Base-by-base conservation (phyloP, 1,140 invertebrate genomes). In the Anastatus disparis region DNA sequence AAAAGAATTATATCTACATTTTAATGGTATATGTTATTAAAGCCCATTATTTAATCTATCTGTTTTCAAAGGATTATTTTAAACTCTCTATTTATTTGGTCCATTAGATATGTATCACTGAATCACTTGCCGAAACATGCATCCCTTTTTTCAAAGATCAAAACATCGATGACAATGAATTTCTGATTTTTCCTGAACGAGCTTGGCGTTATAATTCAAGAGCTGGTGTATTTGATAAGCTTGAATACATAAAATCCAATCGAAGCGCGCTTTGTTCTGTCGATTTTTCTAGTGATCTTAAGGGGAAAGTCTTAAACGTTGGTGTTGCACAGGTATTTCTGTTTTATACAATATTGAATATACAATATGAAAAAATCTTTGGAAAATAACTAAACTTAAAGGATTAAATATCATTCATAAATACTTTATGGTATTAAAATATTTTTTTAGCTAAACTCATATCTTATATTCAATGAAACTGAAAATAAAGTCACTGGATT, bases 231-330 rank as follows among this genome's bases (percentile, higher is more conserved):
- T 80, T 80, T 44, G 72, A 76, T 15, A 52, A 71, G 3, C 55
- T 80, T 22, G 75, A 77, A 58, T 61, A 71, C 1, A 29, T 78
- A 3, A 76, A 61, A 26, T 38, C 38, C 20, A 77, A 79, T 59
- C 29, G 20, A 1, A 73, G 59, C 9, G 55, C 70, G 13, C 35
- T 79, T 6, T 80, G 76, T 44, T 78, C 70, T 35, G 72, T 80
- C 26, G 42, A 78, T 46, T 59, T 58, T 20, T 52, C 61, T 8
- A 53, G 62, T 24, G n/a, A 77, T 13, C 26, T 78, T 15, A 35
- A 68, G 1, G 72, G 66, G 9, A 70, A 64, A 31, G 58, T 70
- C 0, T 61, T 80, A 58, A 27, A 58, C 0, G 63, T 76, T 1
- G 62, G 48, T 0, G 50, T 65, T n/a, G 61, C 74, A 22, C 10